Evolutionary conservation across 2,113 vertebrate species (phyloP).

Genomic region (Xenopus borealis): DNA sequence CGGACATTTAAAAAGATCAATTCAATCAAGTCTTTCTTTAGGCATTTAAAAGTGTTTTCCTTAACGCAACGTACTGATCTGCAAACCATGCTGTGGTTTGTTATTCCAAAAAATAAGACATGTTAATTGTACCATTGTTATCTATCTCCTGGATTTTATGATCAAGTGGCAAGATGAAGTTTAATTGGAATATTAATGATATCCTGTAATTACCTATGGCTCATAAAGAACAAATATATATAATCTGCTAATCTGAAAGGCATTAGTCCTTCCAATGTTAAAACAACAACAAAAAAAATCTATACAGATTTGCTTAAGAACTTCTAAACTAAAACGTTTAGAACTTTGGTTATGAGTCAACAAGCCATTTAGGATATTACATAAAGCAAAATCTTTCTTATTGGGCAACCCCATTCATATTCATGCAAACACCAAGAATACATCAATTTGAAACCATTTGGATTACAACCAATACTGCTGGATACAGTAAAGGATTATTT

Average conservation of each 20-base stretch:
- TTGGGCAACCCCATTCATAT: conserved; percentile 1
- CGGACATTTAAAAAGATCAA: conserved; percentile 41
- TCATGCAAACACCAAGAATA: neutral
- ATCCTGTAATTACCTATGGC: conserved; percentile 29
- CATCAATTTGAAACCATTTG: too few species aligned
- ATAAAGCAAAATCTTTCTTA: neutral
- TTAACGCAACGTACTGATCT: neutral
- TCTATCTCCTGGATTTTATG: neutral
- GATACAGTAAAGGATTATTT: neutral
- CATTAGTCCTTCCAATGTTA: neutral
- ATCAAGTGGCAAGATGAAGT: neutral
- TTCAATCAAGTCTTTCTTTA: too few species aligned
- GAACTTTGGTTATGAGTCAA: conserved; percentile 27
- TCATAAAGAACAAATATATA: conserved; percentile 5
- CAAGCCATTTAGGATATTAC: conserved; percentile 2
- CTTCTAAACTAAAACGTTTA: conserved; percentile 45
- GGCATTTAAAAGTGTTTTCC: neutral
- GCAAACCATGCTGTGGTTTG: neutral
- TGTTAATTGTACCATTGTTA: neutral
- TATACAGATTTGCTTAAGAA: conserved; percentile 24
- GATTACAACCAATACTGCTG: neutral
- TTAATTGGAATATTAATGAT: neutral
- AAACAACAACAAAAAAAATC: neutral
- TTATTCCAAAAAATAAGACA: neutral
- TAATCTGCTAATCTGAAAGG: too few species aligned